Conservation (phyloP, 2,888 invertebrate species). For the Zhuqinia jingwanae region DNA sequence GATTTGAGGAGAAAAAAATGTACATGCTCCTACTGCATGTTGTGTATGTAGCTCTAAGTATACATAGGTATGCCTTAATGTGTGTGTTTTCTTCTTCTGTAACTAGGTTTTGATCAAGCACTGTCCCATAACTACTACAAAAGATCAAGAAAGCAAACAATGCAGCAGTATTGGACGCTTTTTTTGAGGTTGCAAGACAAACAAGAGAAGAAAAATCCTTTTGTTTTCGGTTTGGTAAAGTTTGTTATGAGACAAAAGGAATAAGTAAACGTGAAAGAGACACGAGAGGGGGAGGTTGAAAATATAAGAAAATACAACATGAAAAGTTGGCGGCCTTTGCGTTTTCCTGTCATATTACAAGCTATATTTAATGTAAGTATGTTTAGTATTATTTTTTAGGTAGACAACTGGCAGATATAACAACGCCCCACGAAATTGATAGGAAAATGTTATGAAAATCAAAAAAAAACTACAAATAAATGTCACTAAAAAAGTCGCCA, state of each 20-base stretch:
- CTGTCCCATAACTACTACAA: background rate
- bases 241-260: conserved; percentile 35
- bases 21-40: background rate
- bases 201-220: conserved; percentile 28
- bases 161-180: conserved; percentile 12
- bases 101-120: conserved; percentile 25
- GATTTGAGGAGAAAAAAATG: conserved; percentile 36
- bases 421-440: background rate
- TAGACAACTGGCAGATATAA: background rate
- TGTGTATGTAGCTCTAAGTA: background rate
- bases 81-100: too few species aligned
- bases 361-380: too few species aligned
- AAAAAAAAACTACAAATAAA: too few species aligned
- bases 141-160: conserved; percentile 25
- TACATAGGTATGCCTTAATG: background rate
- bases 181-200: conserved; percentile 27
- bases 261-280: conserved; percentile 29
- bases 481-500: too few species aligned
- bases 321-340: conserved; percentile 35
- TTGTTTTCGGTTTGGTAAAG: conserved; percentile 3
- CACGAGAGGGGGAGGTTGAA: background rate
- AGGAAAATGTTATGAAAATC: too few species aligned
- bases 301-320: background rate
- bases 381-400: too few species aligned
- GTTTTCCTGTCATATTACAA: background rate